Evolutionary conservation across 37 sponge, comb jelly and placozoan species (phyloP).

Genomic region (Diacarnus erythraeanus): DNA sequence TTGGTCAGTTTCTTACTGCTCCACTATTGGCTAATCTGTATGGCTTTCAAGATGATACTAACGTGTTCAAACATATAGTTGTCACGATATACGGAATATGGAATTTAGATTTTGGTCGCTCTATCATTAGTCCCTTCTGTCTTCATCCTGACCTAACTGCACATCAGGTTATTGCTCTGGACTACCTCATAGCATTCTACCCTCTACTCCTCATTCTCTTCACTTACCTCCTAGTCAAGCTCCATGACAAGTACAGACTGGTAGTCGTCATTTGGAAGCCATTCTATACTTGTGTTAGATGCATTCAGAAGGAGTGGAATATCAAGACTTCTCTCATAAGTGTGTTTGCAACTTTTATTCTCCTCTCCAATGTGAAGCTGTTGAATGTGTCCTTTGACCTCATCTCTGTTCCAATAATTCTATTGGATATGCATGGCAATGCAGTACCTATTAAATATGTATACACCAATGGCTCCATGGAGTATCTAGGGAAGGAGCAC

Average conservation of each 20-base stretch:
- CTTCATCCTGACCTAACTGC: not conserved
- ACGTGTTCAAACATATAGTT: not conserved
- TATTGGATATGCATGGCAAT: not conserved
- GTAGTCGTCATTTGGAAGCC: not conserved
- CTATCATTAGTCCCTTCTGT: not conserved
- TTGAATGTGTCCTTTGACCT: conserved; percentile 1
- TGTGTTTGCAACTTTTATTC: not conserved
- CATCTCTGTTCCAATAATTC: not conserved
- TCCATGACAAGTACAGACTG: not conserved
- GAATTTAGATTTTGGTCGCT: conserved; percentile 7
- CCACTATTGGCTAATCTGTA: too few species aligned
- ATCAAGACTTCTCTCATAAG: not conserved
- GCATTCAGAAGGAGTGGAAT: not conserved
- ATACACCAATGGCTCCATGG: not conserved
- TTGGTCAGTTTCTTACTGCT: not conserved
- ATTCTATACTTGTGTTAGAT: not conserved
- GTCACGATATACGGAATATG: not conserved
- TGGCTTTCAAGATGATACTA: too few species aligned
- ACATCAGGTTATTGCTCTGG: not conserved
- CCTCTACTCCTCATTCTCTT: not conserved
- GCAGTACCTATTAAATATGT: not conserved
- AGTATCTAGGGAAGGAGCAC: conserved; percentile 10
- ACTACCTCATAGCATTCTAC: not conserved
- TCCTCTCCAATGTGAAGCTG: conserved; percentile 5
- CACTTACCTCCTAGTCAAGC: not conserved